These are phyloP conservation scores for Papilio aristodemus DNA, from an alignment of 1,140 invertebrate genomes.

Conservation along the genomic window DNA sequence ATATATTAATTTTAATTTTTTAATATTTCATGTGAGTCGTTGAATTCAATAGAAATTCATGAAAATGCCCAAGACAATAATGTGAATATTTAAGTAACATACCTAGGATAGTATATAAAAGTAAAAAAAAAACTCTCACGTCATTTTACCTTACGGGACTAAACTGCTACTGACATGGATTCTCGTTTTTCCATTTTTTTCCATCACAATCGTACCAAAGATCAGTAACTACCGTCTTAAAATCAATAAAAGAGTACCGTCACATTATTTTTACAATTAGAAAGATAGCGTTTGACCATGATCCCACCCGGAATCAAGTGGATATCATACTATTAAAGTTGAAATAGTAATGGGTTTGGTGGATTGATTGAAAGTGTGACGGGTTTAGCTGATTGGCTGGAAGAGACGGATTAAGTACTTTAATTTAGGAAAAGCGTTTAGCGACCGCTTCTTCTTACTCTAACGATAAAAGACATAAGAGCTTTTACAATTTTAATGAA, in stretches of 20 bases:
- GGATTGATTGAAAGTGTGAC: neutral
- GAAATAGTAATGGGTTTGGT: neutral
- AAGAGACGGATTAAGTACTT: too few species aligned
- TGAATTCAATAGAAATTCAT: neutral
- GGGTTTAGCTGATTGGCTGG: neutral
- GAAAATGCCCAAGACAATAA: conserved; percentile 22
- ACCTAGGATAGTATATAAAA: neutral
- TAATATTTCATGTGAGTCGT: conserved; percentile 28
- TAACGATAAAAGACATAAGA: neutral
- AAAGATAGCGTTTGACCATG: too few species aligned
- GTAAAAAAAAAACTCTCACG: neutral
- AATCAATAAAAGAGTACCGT: neutral
- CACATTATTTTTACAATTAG: neutral
- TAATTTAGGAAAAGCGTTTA: too few species aligned
- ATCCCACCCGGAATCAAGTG: too few species aligned
- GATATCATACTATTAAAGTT: neutral
- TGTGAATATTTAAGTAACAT: neutral
- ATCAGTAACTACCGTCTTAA: neutral
- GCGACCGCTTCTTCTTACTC: too few species aligned
- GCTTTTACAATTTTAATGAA: conserved; percentile 1
- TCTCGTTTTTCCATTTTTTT: too few species aligned
- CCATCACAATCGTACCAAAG: too few species aligned
- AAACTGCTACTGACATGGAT: too few species aligned
- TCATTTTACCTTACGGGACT: neutral
- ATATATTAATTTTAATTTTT: conserved; percentile 17